Percentiles rank a stretch among this genome's conserved stretches.
Conservation (phyloP, 2,888 invertebrate species). For the Thereva nobilitata region DNA sequence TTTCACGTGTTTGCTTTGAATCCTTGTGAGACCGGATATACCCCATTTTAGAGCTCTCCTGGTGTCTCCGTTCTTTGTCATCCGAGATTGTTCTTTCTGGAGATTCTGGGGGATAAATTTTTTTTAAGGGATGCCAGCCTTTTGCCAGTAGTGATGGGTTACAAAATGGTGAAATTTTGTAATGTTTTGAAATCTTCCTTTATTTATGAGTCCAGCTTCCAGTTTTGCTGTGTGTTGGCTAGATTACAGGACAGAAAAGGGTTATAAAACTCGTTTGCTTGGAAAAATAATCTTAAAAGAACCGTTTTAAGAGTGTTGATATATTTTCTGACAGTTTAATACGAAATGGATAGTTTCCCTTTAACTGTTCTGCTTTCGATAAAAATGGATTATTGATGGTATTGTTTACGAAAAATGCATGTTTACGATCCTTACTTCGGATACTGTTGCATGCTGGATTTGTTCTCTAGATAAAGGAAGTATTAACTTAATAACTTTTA, state of each 20-base stretch:
- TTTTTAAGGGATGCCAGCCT: background rate
- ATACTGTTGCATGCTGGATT: too few species aligned
- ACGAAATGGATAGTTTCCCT: too few species aligned
- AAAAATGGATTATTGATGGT: too few species aligned
- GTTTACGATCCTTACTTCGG: too few species aligned
- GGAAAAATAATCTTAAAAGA: background rate
- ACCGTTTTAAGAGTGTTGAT: too few species aligned
- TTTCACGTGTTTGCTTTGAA: constrained; percentile 33
- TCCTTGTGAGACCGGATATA: constrained; percentile 26
- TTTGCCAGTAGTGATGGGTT: constrained; percentile 6
- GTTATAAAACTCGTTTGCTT: constrained; percentile 6
- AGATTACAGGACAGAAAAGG: background rate
- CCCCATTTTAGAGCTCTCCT: constrained; percentile 22
- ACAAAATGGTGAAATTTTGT: constrained; percentile 20
- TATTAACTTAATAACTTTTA: too few species aligned
- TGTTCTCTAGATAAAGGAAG: too few species aligned
- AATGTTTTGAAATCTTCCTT: constrained; percentile 21
- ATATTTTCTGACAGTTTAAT: too few species aligned
- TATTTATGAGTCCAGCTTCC: constrained; percentile 12
- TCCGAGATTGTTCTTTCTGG: constrained; percentile 1
- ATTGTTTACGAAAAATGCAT: too few species aligned
- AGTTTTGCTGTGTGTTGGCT: constrained; percentile 2
- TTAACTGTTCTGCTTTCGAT: too few species aligned
- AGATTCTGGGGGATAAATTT: constrained; percentile 18
- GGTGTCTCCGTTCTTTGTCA: constrained; percentile 13